A percentile compares a stretch with the other conserved stretches of the same genome.
Evolutionary conservation across 1,140 invertebrate species (phyloP).

Genomic region (Drosophila ambigua): DNA sequence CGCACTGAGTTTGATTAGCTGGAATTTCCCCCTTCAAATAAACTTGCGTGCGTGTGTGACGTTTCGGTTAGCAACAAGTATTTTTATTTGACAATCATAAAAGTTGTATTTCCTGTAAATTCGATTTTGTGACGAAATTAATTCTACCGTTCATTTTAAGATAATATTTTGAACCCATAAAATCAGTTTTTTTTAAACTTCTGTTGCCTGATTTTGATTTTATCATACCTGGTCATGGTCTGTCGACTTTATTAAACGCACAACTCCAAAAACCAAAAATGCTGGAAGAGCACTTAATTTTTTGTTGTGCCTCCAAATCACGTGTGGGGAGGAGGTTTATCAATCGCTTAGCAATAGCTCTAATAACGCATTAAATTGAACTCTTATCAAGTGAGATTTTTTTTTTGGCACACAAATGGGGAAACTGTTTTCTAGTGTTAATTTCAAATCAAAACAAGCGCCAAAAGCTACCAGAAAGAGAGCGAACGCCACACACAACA

Average conservation of each 20-base stretch:
- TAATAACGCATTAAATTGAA: slow-evolving; percentile 7
- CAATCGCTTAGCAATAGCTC: slow-evolving; percentile 13
- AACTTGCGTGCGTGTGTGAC: not conserved
- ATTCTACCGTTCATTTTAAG: too few species aligned
- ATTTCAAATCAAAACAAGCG: slow-evolving; percentile 66
- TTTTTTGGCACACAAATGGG: slow-evolving; percentile 4
- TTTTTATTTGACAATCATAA: not conserved
- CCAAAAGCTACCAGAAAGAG: slow-evolving; percentile 25
- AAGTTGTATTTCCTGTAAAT: too few species aligned
- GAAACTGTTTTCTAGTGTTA: slow-evolving; percentile 47
- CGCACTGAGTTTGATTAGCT: too few species aligned
- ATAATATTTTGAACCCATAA: too few species aligned
- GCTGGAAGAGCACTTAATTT: too few species aligned
- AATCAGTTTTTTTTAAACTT: too few species aligned
- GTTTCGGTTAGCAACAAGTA: slow-evolving; percentile 4
- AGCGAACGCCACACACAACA: not conserved
- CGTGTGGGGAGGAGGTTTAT: not conserved
- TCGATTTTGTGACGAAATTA: too few species aligned
- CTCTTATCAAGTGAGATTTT: slow-evolving; percentile 37
- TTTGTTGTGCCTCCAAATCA: too few species aligned
- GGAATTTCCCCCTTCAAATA: not conserved
- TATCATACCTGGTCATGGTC: too few species aligned
- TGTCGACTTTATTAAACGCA: too few species aligned
- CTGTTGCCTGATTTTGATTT: too few species aligned
- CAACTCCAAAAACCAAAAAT: too few species aligned